Evolutionary conservation across 2,888 invertebrate species (phyloP).

Genomic region (Dinocampus coccinellae): DNA sequence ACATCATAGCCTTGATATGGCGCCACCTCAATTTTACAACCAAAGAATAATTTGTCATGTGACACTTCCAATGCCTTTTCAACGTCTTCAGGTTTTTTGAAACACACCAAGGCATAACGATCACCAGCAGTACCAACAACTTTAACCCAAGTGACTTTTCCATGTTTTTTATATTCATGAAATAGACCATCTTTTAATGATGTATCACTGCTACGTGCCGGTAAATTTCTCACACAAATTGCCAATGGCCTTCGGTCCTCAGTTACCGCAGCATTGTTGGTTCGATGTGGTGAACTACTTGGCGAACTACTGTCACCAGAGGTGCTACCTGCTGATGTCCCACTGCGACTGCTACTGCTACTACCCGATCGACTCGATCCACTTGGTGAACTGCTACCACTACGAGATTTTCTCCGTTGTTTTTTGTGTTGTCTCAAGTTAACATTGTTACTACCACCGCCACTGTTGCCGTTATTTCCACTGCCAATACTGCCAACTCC

Average conservation of each 20-base stretch:
- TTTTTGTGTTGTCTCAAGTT: constrained; percentile 69
- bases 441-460: constrained; percentile 61
- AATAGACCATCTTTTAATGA: constrained; percentile 97
- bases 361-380: constrained; percentile 72
- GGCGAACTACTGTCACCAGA: constrained; percentile 74
- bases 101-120: constrained; percentile 94
- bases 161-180: constrained; percentile 99
- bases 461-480: constrained; percentile 69
- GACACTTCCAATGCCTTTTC: constrained; percentile 96
- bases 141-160: constrained; percentile 95
- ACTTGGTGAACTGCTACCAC: constrained; percentile 66
- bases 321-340: constrained; percentile 72
- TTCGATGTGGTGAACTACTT: constrained; percentile 71
- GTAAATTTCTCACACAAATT: constrained; percentile 92
- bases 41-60: constrained; percentile 96
- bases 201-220: constrained; percentile 90
- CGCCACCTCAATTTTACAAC: constrained; percentile 95
- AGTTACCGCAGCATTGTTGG: constrained; percentile 71
- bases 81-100: constrained; percentile 97
- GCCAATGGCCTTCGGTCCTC: constrained; percentile 86
- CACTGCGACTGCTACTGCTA: constrained; percentile 71
- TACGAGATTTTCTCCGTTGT: constrained; percentile 65
- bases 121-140: constrained; percentile 93
- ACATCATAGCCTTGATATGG: constrained; percentile 92
- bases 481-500: constrained; percentile 69